These are phyloP conservation scores for Prochilodus magdalenae DNA, from an alignment of 2,113 vertebrate species.

Conservation along the genomic window DNA sequence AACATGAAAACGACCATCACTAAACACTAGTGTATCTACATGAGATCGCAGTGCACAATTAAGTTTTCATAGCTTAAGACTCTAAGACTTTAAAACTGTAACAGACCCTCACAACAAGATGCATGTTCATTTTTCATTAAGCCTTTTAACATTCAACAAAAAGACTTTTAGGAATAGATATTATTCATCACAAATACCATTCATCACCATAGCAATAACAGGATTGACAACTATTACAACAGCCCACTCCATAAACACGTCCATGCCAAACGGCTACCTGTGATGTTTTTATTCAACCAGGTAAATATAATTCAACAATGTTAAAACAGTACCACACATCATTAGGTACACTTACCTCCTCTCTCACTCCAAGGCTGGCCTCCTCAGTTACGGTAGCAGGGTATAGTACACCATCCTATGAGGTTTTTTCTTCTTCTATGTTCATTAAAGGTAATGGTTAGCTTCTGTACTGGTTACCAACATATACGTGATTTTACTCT, in stretches of 20 bases:
- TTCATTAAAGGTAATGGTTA: slow-evolving; percentile 3
- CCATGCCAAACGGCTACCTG: neutral
- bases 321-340: neutral
- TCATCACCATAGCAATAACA: too few species aligned
- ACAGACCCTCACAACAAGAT: too few species aligned
- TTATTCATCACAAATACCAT: too few species aligned
- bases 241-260: neutral
- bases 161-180: too few species aligned
- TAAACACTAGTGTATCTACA: neutral
- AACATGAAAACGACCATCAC: neutral
- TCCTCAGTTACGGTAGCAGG: neutral
- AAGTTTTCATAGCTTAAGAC: too few species aligned
- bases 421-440: neutral
- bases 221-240: neutral
- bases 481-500: slow-evolving; percentile 64
- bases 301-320: neutral
- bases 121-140: too few species aligned
- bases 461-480: slow-evolving; percentile 42
- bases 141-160: too few species aligned
- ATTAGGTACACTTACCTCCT: neutral
- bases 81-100: too few species aligned
- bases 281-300: neutral
- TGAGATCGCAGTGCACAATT: neutral
- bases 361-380: neutral
- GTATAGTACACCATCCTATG: neutral